Percentiles rank a stretch among this genome's conserved stretches.
phyloP scores from a whole-genome alignment of 2,888 invertebrate genomes.

The Idaea dimidiata region DNA sequence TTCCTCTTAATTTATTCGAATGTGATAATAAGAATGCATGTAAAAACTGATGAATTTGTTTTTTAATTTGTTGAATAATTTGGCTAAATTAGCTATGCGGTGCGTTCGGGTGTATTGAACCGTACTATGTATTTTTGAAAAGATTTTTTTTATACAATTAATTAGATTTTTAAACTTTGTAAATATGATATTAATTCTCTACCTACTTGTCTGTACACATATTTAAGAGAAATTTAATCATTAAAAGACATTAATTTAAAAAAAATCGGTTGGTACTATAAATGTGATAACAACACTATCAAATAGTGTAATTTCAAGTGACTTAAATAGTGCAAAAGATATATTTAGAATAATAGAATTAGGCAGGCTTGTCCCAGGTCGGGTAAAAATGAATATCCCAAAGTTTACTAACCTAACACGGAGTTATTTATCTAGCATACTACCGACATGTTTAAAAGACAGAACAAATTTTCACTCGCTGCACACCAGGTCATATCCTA shows the following conservation, averaged over 20 bases:
- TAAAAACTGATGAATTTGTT: background rate
- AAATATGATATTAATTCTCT: background rate
- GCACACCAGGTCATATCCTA: too few species aligned
- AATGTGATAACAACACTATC: constrained; percentile 29
- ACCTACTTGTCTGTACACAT: background rate
- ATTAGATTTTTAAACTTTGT: background rate
- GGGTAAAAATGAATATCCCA: too few species aligned
- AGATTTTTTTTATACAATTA: too few species aligned
- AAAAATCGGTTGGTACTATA: background rate
- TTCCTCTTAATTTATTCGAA: too few species aligned
- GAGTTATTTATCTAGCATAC: too few species aligned
- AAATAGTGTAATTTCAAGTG: constrained; percentile 35
- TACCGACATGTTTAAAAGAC: too few species aligned
- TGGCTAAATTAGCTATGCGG: background rate
- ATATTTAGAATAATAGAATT: constrained; percentile 18
- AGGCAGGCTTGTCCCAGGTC: background rate
- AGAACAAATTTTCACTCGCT: too few species aligned
- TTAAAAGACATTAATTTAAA: background rate
- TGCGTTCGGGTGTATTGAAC: background rate
- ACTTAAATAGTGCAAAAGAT: constrained; percentile 46
- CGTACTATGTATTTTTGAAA: too few species aligned
- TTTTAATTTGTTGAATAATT: background rate
- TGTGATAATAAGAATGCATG: background rate
- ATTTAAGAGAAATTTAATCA: background rate
- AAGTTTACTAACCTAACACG: too few species aligned